Evolutionary conservation across 1,140 invertebrate genomes (phyloP).

Genomic region (Lordiphosa clarofinis): DNA sequence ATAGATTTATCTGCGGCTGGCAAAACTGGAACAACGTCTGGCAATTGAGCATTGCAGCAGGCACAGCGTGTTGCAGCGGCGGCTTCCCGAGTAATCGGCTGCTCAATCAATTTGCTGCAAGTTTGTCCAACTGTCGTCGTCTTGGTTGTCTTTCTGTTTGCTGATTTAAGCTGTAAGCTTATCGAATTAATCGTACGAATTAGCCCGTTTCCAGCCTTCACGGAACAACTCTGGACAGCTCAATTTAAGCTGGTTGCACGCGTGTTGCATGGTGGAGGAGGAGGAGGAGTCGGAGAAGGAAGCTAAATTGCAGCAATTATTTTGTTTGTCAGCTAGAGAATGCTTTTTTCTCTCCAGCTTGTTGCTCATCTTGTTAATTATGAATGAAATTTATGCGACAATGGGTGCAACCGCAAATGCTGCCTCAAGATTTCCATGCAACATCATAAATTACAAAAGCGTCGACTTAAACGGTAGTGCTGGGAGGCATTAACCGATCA

Average conservation of each 20-base stretch:
- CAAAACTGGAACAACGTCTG: conserved; percentile 43
- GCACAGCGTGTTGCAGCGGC: conserved; percentile 11
- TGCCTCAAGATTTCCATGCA: conserved; percentile 34
- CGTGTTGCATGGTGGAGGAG: not conserved
- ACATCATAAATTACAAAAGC: conserved; percentile 1
- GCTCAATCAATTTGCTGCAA: conserved; percentile 70
- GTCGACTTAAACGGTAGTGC: conserved; percentile 55
- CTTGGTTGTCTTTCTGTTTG: conserved; percentile 23
- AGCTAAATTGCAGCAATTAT: conserved; percentile 69
- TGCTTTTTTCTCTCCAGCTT: conserved; percentile 12
- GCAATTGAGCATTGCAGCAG: conserved; percentile 2
- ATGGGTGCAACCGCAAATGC: conserved; percentile 50
- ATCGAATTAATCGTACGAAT: conserved; percentile 75
- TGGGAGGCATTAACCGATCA: conserved; percentile 40
- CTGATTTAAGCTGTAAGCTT: conserved; percentile 63
- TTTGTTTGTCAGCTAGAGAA: conserved; percentile 48
- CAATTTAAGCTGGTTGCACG: conserved; percentile 41
- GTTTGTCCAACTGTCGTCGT: conserved; percentile 54
- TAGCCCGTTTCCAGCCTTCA: conserved; percentile 39
- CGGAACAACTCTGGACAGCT: conserved; percentile 45
- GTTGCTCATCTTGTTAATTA: conserved; percentile 66
- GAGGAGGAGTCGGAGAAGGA: not conserved
- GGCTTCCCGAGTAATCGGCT: conserved; percentile 59
- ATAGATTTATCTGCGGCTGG: conserved; percentile 53
- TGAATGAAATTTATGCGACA: conserved; percentile 73